Percentiles rank a stretch among this genome's conserved stretches.
Conservation (phyloP, 2,888 invertebrate species). For the Odontomyia ornata region DNA sequence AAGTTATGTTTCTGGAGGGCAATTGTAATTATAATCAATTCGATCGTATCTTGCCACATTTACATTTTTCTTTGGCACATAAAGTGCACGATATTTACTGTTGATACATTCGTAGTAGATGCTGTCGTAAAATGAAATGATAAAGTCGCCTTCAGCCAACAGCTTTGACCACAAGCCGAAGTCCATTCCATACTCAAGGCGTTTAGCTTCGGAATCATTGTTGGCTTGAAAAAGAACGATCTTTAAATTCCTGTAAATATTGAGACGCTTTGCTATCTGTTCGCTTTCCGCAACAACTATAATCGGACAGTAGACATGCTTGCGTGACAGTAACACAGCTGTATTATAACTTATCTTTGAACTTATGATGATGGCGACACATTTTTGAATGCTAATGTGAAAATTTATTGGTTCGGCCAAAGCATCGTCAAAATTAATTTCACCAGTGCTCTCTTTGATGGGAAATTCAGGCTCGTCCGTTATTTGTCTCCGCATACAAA, state of each 20-base stretch:
- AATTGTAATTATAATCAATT: not conserved
- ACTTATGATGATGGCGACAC: slow-evolving; percentile 20
- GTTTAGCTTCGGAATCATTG: not conserved
- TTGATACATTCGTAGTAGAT: slow-evolving; percentile 22
- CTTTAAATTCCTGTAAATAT: slow-evolving; percentile 58
- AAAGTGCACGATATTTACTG: slow-evolving; percentile 57
- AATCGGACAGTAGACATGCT: slow-evolving; percentile 62
- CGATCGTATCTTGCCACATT: not conserved
- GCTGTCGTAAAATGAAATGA: slow-evolving; percentile 50
- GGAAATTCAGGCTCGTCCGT: not conserved
- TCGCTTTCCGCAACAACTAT: slow-evolving; percentile 53
- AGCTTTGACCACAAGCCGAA: slow-evolving; percentile 40
- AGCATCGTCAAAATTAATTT: slow-evolving; percentile 49
- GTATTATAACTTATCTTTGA: not conserved
- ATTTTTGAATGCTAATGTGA: slow-evolving; percentile 28
- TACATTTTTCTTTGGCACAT: slow-evolving; percentile 52
- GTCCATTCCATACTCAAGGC: slow-evolving; percentile 22
- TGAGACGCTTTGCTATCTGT: slow-evolving; percentile 50
- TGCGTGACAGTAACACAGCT: slow-evolving; percentile 22
- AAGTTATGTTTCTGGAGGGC: no score
- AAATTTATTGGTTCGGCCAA: slow-evolving; percentile 10
- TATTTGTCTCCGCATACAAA: slow-evolving; percentile 47
- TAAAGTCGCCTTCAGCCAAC: slow-evolving; percentile 59
- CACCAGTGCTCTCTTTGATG: not conserved
- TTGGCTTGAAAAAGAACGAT: slow-evolving; percentile 56